phyloP scores from a whole-genome alignment of 2,888 invertebrate species.

The Opisthograptis luteolata region DNA sequence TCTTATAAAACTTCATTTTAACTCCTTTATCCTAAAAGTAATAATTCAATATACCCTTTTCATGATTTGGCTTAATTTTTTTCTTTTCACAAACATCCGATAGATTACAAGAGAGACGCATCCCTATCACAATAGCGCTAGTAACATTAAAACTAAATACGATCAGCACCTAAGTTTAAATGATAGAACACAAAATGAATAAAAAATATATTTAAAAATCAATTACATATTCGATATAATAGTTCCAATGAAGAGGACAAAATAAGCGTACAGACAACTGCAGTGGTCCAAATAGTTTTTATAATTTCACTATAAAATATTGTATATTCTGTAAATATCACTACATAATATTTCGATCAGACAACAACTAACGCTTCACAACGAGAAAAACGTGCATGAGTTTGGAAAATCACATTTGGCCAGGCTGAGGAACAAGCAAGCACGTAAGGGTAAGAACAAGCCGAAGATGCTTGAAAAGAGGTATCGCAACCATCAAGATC shows the following conservation, averaged over 20 bases:
- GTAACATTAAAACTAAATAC: slow-evolving; percentile 77
- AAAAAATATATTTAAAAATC: slow-evolving; percentile 71
- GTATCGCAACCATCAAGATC: too few relatives aligned
- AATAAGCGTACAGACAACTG: slow-evolving; percentile 72
- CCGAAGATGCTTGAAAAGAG: too few relatives aligned
- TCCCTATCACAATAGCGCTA: slow-evolving; percentile 74
- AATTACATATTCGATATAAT: slow-evolving; percentile 52
- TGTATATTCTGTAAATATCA: slow-evolving; percentile 60
- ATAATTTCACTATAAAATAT: slow-evolving; percentile 51
- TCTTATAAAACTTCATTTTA: slow-evolving; percentile 77
- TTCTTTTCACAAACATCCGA: slow-evolving; percentile 66
- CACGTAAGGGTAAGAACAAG: too few relatives aligned
- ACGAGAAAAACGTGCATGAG: slow-evolving; percentile 54
- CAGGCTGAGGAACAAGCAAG: neutral
- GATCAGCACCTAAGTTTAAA: slow-evolving; percentile 79
- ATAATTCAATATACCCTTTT: slow-evolving; percentile 80
- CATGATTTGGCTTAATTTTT: slow-evolving; percentile 76
- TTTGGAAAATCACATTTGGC: slow-evolving; percentile 27
- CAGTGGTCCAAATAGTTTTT: slow-evolving; percentile 68
- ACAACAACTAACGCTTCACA: slow-evolving; percentile 73
- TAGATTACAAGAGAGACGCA: slow-evolving; percentile 74
- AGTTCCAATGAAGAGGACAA: slow-evolving; percentile 61
- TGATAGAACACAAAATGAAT: slow-evolving; percentile 68
- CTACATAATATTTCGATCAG: slow-evolving; percentile 62
- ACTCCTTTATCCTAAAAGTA: slow-evolving; percentile 77